Conservation (phyloP, 2,797 vertebrate species). For the Myotis daubentonii region DNA sequence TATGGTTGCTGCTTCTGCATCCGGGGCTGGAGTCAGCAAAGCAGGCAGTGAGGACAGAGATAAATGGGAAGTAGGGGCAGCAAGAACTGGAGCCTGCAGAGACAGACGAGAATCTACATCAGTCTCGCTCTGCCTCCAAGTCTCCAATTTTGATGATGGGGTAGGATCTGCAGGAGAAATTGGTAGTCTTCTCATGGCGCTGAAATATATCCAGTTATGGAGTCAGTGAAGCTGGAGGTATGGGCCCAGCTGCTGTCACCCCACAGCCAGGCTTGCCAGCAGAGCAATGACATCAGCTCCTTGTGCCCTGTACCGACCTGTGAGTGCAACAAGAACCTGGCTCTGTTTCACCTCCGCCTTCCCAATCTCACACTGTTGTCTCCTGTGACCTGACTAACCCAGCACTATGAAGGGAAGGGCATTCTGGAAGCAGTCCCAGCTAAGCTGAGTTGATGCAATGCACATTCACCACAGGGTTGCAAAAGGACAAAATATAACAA, state of each 20-base stretch:
- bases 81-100: background rate
- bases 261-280: background rate
- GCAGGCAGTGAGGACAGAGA: background rate
- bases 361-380: background rate
- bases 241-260: background rate
- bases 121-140: background rate
- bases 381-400: background rate
- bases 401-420: background rate
- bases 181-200: background rate
- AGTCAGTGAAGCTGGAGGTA: background rate
- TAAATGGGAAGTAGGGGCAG: background rate
- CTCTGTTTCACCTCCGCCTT: background rate
- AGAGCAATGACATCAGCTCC: background rate
- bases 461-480: background rate
- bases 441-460: background rate
- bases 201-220: background rate
- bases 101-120: background rate
- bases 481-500: slow-evolving; percentile 37
- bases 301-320: too few relatives aligned
- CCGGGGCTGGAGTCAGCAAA: background rate
- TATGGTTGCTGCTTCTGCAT: background rate
- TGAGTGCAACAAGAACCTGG: background rate
- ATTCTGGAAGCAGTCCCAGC: slow-evolving; percentile 5
- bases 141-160: background rate
- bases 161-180: background rate